Evolutionary conservation across 2,113 vertebrate species (phyloP), one percentile per base, ranked within the genome.

Genomic region (Megaptera novaeangliae): DNA sequence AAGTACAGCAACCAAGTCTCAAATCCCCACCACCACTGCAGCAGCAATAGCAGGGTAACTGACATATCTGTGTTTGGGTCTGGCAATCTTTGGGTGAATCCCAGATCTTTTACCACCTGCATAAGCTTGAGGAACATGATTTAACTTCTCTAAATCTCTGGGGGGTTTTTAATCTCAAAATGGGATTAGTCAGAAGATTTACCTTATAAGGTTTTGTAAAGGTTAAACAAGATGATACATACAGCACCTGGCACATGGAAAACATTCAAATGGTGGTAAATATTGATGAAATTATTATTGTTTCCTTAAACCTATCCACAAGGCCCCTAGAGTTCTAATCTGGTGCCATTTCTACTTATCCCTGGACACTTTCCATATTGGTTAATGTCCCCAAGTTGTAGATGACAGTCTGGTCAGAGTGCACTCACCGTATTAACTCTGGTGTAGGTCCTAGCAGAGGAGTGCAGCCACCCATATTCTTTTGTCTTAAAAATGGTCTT

Each of bases 121-220:
- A 64, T 52, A 81, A 80, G 18, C n/a, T 86, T 86, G 49, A 93
- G 49, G 39, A 94, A 91, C n/a, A 93, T 36, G 23, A 59, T 63
- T 94, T 86, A 78, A 91, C 52, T 89, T 97, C 59, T 69, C 55
- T 81, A 66, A 75, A 64, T 92, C 57, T 92, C 55, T 88, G 29
- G 1, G 21, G 29, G 36, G 4, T n/a, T 46, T 81, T 90, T 31
- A 14, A 91, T 74, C 57, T 90, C 25, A 34, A 84, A 96, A 46
- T 88, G 34, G 27, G 25, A 63, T 91, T 94, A n/a, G 71, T 84
- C 93, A 57, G 44, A 44, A 92, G 63, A 80, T 15, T 68, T 85
- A 78, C 36, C 44, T 94, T 77, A 66, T 14, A 84, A 78, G n/a
- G 34, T 55, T 85, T 68, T 77, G 36, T 74, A 34, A 86, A 11